These are phyloP conservation scores for Stichodactyla helianthus DNA, from an alignment of 64 coral and sea anemone species.

Conservation along the genomic window DNA sequence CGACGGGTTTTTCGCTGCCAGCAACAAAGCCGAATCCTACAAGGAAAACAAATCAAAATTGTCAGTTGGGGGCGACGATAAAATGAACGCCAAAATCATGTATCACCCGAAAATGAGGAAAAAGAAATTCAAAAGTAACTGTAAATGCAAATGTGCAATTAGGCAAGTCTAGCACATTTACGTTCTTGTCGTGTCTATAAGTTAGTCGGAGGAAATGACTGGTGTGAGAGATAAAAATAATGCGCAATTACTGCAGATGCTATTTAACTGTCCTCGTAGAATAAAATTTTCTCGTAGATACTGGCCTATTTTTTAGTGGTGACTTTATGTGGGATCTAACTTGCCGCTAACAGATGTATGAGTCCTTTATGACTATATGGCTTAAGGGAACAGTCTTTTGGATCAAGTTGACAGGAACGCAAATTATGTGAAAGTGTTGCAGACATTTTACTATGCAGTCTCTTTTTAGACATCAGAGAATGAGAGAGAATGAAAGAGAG, in stretches of 20 bases:
- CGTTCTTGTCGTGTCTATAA: background rate
- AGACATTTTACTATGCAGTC: too few species aligned
- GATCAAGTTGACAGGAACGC: too few species aligned
- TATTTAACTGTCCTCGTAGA: background rate
- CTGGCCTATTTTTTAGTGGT: background rate
- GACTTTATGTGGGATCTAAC: background rate
- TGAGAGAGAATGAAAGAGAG: too few species aligned
- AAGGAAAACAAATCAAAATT: background rate
- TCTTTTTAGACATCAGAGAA: too few species aligned
- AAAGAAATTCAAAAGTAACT: too few species aligned
- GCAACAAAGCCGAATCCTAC: constrained; percentile 99
- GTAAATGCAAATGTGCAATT: background rate
- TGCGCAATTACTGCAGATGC: background rate
- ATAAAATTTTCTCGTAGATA: too few species aligned
- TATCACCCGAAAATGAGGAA: background rate
- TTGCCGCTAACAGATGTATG: background rate
- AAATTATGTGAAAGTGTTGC: too few species aligned
- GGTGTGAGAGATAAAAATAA: background rate
- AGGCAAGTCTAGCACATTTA: background rate
- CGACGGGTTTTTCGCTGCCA: constrained; percentile 96
- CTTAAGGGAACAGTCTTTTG: too few species aligned
- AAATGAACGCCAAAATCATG: background rate
- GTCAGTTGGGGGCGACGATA: background rate
- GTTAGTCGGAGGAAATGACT: background rate
- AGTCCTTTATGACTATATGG: too few species aligned